Percentiles rank a stretch among this genome's conserved stretches.
Evolutionary conservation across 2,888 invertebrate genomes (phyloP).

Genomic region (Drosophila hamatofila): DNA sequence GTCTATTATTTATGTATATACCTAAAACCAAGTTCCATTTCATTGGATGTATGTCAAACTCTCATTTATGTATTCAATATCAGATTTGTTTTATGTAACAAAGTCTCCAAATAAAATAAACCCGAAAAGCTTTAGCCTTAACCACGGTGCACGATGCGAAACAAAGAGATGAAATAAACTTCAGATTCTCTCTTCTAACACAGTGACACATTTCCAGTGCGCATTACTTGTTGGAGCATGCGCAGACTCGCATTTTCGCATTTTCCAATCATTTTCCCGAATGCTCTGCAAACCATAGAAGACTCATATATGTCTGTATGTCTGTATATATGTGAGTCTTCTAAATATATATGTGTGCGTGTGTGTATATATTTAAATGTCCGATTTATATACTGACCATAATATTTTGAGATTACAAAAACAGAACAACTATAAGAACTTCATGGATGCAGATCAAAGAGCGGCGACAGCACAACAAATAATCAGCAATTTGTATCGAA

Average conservation of each 20-base stretch:
- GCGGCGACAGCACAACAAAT: not conserved
- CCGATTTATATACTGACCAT: slow-evolving; percentile 17
- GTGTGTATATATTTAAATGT: not conserved
- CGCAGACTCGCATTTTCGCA: slow-evolving; percentile 42
- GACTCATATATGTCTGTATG: slow-evolving; percentile 1
- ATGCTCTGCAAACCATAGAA: slow-evolving; percentile 35
- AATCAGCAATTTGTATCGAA: not conserved
- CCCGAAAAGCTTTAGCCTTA: slow-evolving; percentile 2
- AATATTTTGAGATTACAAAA: slow-evolving; percentile 21
- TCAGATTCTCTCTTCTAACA: slow-evolving; percentile 56
- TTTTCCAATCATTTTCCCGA: slow-evolving; percentile 48
- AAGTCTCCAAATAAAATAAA: slow-evolving; percentile 7
- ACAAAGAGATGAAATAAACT: slow-evolving; percentile 46
- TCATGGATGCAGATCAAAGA: slow-evolving; percentile 23
- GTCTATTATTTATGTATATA: not conserved
- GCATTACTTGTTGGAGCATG: slow-evolving; percentile 65
- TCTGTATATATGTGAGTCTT: not conserved
- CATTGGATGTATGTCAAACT: too few species aligned
- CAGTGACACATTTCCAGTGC: slow-evolving; percentile 77
- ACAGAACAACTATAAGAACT: not conserved
- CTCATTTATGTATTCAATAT: too few species aligned
- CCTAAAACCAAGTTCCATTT: too few species aligned
- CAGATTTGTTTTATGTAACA: not conserved
- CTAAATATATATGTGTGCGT: not conserved
- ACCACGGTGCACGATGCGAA: slow-evolving; percentile 62